These are phyloP conservation scores for Upupa epops DNA, from an alignment of 2,113 vertebrate genomes.

Conservation along the genomic window DNA sequence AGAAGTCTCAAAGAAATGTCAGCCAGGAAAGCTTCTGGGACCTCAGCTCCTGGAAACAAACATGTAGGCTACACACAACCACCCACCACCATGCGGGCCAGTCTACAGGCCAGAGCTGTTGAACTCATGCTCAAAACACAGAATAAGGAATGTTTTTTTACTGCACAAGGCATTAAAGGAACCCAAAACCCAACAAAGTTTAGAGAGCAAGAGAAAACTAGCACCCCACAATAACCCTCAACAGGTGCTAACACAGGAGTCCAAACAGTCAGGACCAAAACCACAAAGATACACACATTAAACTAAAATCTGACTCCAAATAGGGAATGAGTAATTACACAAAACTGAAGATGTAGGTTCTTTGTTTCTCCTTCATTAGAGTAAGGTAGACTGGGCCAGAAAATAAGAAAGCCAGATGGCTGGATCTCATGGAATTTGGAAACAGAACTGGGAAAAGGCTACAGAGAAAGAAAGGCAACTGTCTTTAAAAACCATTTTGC, in stretches of 20 bases:
- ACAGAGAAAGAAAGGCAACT: background rate
- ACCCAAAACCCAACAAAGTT: fast-evolving
- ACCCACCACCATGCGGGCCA: background rate
- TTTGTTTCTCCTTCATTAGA: background rate
- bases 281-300: background rate
- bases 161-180: background rate
- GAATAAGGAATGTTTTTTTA: fast-evolving
- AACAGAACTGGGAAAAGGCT: background rate
- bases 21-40: background rate
- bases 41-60: background rate
- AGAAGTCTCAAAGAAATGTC: background rate
- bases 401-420: slow-evolving; percentile 33
- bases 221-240: background rate
- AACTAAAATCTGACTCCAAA: background rate
- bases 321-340: background rate
- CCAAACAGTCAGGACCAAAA: background rate
- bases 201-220: background rate
- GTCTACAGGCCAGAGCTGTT: background rate
- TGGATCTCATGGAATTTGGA: slow-evolving; percentile 8
- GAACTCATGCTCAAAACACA: background rate
- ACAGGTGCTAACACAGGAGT: background rate
- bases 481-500: background rate
- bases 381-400: background rate
- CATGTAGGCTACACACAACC: background rate
- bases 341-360: background rate